Base-by-base conservation (phyloP, 1,140 invertebrate species). In the Trypoxylus dichotomus region DNA sequence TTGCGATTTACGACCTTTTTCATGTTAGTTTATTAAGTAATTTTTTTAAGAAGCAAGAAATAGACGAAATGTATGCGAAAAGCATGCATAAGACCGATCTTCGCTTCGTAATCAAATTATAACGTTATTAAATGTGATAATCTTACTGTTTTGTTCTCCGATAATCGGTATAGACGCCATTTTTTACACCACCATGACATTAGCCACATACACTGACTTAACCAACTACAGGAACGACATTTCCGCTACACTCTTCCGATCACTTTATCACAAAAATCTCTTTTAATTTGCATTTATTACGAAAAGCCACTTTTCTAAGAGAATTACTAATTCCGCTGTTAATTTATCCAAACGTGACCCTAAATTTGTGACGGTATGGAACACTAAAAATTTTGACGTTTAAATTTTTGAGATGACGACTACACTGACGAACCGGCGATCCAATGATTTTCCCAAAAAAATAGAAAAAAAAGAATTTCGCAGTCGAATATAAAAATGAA, bases 351-450 rank as follows among this genome's bases (percentile, higher is more conserved):
- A n/a, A n/a, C 32, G 32, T 7, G 32, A 32, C 32, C 32, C 2
- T 32, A 3, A 32, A 32, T 32, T 32, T 32, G 7, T 32, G 32
- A 7, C 32, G 32, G 7, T 32, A 32, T 32, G 15, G 21, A 43
- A 74, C 72, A 74, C 72, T 74, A 27, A 37, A 43, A 74, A 74
- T 74, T 74, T 74, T 74, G 72, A 74, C 72, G 19, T 74, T 37
- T 74, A 37, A 32, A 74, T 41, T 42, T 74, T 71, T 27, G 63
- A 25, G 47, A 68, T 68, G 21, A 60, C 58, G 58, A 21, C 21
- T 68, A 21, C 60, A 68, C 60, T 68, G 60, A 68, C 60, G 6
- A 21, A 24, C 5, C 60, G 27, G 60, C 10, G 24, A 68, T 68
- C 60, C 11, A 54, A 15, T 13, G 27, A 68, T 68, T 68, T 68